Evolutionary conservation across 2,888 invertebrate genomes (phyloP).

Genomic region (Andricus quercusramuli): DNA sequence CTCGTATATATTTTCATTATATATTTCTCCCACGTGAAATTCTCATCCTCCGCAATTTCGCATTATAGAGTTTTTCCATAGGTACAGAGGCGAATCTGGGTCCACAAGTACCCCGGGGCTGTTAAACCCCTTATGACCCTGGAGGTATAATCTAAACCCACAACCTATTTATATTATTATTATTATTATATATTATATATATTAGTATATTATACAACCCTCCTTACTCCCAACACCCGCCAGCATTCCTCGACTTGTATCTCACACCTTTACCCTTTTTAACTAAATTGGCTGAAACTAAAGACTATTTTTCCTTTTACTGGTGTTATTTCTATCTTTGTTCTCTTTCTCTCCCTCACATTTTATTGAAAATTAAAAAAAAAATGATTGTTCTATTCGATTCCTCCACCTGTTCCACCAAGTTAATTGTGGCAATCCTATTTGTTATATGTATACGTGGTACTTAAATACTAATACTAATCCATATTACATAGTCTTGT

Average conservation of each 20-base stretch:
- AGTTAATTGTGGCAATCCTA: not conserved
- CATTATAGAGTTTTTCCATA: constrained; percentile 13
- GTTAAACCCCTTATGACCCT: constrained; percentile 58
- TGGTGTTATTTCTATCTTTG: constrained; percentile 45
- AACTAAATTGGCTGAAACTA: not conserved
- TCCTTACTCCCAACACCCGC: constrained; percentile 37
- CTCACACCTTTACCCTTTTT: constrained; percentile 21
- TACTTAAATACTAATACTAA: not conserved
- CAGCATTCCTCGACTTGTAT: constrained; percentile 1
- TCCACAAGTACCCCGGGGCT: constrained; percentile 27
- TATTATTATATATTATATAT: no score
- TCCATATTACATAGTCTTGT: not conserved
- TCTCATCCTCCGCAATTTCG: constrained; percentile 15
- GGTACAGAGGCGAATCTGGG: constrained; percentile 30
- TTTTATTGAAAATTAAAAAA: constrained; percentile 14
- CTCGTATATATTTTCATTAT: constrained; percentile 17
- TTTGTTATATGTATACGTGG: not conserved
- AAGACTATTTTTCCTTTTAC: constrained; percentile 48
- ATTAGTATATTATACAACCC: no score
- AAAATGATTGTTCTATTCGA: not conserved
- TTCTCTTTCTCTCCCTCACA: constrained; percentile 45
- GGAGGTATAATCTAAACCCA: constrained; percentile 56
- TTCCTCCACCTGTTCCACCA: not conserved
- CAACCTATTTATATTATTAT: no score
- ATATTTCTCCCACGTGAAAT: constrained; percentile 30